These are phyloP conservation scores for Eulemur rubriventer DNA, from an alignment of 2,797 vertebrate genomes.

Conservation along the genomic window DNA sequence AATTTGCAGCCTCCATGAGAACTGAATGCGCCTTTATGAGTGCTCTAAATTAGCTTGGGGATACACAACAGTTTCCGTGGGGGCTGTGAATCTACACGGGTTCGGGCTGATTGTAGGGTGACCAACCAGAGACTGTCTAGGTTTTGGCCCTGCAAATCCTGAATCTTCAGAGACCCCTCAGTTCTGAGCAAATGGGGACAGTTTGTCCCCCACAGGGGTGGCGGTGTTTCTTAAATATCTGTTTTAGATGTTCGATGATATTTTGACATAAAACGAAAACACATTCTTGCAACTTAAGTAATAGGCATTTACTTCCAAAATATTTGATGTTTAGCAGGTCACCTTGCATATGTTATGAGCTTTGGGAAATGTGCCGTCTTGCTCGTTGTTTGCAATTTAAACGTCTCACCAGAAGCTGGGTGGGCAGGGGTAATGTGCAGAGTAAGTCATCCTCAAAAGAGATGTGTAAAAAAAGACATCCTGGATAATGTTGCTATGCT, in stretches of 20 bases:
- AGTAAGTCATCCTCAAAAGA: constrained; percentile 8
- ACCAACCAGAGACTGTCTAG: background rate
- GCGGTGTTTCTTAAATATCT: background rate
- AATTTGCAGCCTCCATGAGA: background rate
- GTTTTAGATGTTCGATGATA: background rate
- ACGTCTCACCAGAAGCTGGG: constrained; percentile 12
- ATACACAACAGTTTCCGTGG: background rate
- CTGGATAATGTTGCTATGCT: background rate
- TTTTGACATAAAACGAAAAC: constrained; percentile 30
- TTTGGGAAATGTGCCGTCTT: background rate
- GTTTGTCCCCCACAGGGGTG: too few relatives aligned
- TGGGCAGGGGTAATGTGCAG: background rate
- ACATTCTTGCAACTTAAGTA: background rate
- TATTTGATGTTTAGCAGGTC: background rate
- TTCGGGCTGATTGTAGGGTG: background rate
- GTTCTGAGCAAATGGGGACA: background rate
- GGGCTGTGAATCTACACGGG: background rate
- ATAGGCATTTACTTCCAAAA: background rate
- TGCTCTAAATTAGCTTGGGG: background rate
- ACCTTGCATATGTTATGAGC: background rate
- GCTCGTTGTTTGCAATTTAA: constrained; percentile 41
- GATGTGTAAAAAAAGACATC: background rate
- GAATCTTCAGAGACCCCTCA: background rate
- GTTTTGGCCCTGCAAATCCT: background rate
- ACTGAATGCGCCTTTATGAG: background rate